Evolutionary conservation across 2,888 invertebrate genomes (phyloP), one percentile per base, ranked within the genome.

Genomic region (Hydrotaea diabolus): DNA sequence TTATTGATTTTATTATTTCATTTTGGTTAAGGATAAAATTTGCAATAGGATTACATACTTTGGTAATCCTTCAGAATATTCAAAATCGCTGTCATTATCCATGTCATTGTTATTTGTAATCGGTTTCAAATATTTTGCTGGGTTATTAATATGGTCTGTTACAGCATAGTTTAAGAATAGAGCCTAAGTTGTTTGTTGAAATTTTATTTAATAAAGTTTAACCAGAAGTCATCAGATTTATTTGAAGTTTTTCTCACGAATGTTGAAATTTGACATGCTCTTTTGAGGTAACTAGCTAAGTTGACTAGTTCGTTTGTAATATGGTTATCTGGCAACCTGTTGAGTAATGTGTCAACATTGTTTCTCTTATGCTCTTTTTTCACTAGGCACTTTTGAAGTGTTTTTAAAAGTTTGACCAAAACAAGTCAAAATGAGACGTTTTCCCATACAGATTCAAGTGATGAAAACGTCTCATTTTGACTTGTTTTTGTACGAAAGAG

Each of bases 101-200:
- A n/a, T 7, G 31, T 31, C 31, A 31, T 31, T 31, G n/a, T n/a
- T n/a, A n/a, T n/a, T 31, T 31, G 31, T 31, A 31, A 7, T 43
- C 9, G 0, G 4, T 39, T 43, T 19, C 43, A 23, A 69, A 69
- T 43, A 1, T 26, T 31, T 23, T 46, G 43, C 69, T 69, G 69
- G 46, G 46, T 46, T 46, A 43, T 66, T 66, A 43, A 66, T 66
- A 19, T 21, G 23, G 46, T 69, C 19, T 23, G 15, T n/a, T 74
- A 74, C n/a, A 75, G 49, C 39, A 36, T 80, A 69, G 31, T 17
- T 69, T 78, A 57, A 72, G 11, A 7, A 55, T 64, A 11, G 2
- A 55, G 19, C 72, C 15, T 84, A 84, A 85, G 66, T 46, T 64
- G 71, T 75, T 84, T 82, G 82, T 85, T 85, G 79, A 84, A 78